phyloP scores from a whole-genome alignment of 2,888 invertebrate genomes.

The Parochlus steinenii region DNA sequence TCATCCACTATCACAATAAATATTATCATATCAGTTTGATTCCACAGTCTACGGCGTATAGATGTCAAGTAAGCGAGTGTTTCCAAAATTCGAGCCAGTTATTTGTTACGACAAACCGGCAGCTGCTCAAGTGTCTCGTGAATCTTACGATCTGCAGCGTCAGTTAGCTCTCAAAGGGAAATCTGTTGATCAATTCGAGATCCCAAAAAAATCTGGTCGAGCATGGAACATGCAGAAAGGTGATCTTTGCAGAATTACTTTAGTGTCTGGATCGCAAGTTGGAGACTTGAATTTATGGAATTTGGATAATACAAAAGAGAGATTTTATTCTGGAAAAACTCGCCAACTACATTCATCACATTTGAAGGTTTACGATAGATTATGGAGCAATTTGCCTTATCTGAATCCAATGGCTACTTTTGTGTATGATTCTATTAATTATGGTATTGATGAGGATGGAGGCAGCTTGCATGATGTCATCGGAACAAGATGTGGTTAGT shows the following conservation, averaged over 20 bases:
- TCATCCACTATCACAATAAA: too few relatives aligned
- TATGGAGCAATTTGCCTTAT: constrained; percentile 33
- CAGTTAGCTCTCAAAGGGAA: constrained; percentile 23
- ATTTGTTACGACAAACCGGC: constrained; percentile 28
- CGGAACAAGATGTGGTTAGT: constrained; percentile 20
- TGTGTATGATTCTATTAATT: constrained; percentile 30
- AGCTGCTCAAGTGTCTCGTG: constrained; percentile 22
- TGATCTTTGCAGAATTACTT: constrained; percentile 30
- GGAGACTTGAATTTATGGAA: constrained; percentile 35
- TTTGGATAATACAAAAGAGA: constrained; percentile 28
- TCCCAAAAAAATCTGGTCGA: constrained; percentile 27
- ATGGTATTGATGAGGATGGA: constrained; percentile 33
- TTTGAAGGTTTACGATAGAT: constrained; percentile 30
- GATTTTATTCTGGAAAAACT: constrained; percentile 33
- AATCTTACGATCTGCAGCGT: constrained; percentile 25
- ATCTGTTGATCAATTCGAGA: constrained; percentile 21
- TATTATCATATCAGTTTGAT: too few relatives aligned
- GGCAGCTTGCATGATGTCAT: constrained; percentile 32
- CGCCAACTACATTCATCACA: constrained; percentile 32
- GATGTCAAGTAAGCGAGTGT: too few relatives aligned
- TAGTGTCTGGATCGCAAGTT: constrained; percentile 31
- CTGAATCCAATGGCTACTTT: constrained; percentile 33
- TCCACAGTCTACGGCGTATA: too few relatives aligned
- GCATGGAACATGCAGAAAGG: constrained; percentile 30
- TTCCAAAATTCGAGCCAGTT: constrained; percentile 20